Percentiles rank a stretch among this genome's conserved stretches.
Conservation (phyloP, 2,888 invertebrate genomes). For the Thalpophila matura region DNA sequence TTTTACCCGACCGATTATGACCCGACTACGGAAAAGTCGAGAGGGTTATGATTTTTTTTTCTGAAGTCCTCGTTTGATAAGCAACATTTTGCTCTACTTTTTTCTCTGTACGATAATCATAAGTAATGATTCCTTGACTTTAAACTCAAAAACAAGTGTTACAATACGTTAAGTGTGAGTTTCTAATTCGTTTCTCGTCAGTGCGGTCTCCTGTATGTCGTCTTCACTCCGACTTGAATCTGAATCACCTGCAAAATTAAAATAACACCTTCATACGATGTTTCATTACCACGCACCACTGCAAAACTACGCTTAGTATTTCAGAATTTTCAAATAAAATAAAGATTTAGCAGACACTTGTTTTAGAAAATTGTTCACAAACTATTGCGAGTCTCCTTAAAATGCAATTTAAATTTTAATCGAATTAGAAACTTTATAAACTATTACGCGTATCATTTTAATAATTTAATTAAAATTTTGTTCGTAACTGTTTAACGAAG, state of each 20-base stretch:
- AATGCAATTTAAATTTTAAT: constrained; percentile 44
- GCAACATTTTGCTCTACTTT: no score
- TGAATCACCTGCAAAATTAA: constrained; percentile 74
- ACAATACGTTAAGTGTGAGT: constrained; percentile 76
- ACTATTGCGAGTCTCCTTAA: neutral
- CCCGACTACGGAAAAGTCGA: no score
- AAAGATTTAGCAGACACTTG: neutral
- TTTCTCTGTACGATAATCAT: no score
- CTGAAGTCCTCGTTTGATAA: neutral
- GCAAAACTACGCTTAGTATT: neutral
- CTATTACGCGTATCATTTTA: constrained; percentile 30
- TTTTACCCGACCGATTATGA: no score
- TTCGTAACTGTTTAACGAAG: constrained; percentile 34
- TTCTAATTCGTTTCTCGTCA: constrained; percentile 79
- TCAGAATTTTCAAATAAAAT: neutral
- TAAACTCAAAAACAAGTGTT: constrained; percentile 35
- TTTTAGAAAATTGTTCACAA: constrained; percentile 18
- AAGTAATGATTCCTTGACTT: no score
- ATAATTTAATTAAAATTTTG: constrained; percentile 36
- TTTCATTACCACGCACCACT: neutral
- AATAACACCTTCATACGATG: neutral
- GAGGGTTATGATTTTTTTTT: neutral
- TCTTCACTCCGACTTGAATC: constrained; percentile 82
- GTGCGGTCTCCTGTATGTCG: constrained; percentile 81
- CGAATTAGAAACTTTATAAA: constrained; percentile 31